These are phyloP conservation scores for Andrena haemorrhoa DNA, from an alignment of 2,888 invertebrate genomes.

Conservation along the genomic window DNA sequence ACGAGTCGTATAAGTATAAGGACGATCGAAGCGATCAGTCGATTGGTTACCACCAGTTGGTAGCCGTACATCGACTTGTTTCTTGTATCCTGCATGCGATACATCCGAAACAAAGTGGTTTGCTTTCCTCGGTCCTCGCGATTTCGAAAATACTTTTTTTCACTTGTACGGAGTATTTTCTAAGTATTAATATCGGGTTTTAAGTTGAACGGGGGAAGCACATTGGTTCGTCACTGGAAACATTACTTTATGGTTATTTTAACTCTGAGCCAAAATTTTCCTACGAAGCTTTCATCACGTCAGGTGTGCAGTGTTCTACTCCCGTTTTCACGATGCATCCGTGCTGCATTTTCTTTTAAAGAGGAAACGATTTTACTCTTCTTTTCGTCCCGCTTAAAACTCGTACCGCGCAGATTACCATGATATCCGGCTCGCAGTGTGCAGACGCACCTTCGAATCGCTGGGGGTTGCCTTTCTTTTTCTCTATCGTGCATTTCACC, in stretches of 20 bases:
- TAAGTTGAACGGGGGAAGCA: constrained; percentile 14
- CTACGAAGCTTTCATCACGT: neutral
- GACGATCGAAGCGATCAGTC: constrained; percentile 30
- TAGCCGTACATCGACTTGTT: constrained; percentile 18
- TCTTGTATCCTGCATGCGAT: constrained; percentile 10
- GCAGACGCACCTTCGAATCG: neutral
- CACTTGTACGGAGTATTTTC: constrained; percentile 36
- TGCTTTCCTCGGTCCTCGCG: neutral
- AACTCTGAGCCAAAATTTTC: neutral
- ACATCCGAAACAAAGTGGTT: constrained; percentile 5
- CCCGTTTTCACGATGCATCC: neutral
- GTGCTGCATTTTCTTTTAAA: neutral
- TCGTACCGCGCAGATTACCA: constrained; percentile 20
- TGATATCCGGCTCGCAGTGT: constrained; percentile 3
- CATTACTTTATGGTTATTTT: neutral
- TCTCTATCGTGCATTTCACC: constrained; percentile 11
- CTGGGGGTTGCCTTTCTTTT: neutral
- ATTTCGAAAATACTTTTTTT: neutral
- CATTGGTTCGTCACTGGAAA: neutral
- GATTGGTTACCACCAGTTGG: constrained; percentile 36
- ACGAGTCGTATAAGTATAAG: constrained; percentile 46
- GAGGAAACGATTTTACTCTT: neutral
- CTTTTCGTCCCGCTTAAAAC: neutral
- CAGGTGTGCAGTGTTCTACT: neutral
- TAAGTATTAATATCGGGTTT: constrained; percentile 34